phyloP scores from a whole-genome alignment of 2,888 invertebrate genomes.

The Netelia virgata region DNA sequence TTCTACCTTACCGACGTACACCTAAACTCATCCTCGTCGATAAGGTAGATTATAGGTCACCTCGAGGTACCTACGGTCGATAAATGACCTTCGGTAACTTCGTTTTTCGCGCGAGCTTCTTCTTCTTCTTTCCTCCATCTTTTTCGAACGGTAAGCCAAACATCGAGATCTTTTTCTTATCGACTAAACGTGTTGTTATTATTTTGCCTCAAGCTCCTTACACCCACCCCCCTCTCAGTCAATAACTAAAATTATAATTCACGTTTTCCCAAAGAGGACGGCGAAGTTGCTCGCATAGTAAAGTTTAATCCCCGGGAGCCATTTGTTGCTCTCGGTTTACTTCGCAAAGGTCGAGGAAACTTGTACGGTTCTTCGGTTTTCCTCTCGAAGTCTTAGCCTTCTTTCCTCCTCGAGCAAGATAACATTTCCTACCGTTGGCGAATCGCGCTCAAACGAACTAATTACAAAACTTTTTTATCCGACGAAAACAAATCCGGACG shows the following conservation, averaged over 20 bases:
- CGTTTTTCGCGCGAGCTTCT: background rate
- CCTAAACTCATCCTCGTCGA: constrained; percentile 25
- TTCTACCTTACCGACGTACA: background rate
- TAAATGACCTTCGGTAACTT: constrained; percentile 17
- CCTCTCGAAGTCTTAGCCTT: background rate
- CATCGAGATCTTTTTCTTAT: too few relatives aligned
- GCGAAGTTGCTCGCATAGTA: background rate
- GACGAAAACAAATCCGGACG: background rate
- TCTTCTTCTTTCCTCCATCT: background rate
- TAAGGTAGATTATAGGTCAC: constrained; percentile 30
- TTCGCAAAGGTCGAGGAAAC: constrained; percentile 17
- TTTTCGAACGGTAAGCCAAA: background rate
- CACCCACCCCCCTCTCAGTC: too few relatives aligned
- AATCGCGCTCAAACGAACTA: constrained; percentile 38
- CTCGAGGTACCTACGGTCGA: constrained; percentile 10
- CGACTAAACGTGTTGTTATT: too few relatives aligned
- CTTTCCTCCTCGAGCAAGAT: constrained; percentile 6
- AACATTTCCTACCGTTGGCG: constrained; percentile 3
- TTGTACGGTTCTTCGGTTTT: constrained; percentile 3
- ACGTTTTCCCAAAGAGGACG: background rate
- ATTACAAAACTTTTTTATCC: constrained; percentile 51
- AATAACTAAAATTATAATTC: background rate
- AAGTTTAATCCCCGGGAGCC: constrained; percentile 35
- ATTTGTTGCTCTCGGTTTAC: constrained; percentile 43
- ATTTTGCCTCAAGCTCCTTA: too few relatives aligned